A percentile compares a stretch with the other conserved stretches of the same genome.
phyloP scores from a whole-genome alignment of 2,888 invertebrate genomes.

The Habrosyne pyritoides region DNA sequence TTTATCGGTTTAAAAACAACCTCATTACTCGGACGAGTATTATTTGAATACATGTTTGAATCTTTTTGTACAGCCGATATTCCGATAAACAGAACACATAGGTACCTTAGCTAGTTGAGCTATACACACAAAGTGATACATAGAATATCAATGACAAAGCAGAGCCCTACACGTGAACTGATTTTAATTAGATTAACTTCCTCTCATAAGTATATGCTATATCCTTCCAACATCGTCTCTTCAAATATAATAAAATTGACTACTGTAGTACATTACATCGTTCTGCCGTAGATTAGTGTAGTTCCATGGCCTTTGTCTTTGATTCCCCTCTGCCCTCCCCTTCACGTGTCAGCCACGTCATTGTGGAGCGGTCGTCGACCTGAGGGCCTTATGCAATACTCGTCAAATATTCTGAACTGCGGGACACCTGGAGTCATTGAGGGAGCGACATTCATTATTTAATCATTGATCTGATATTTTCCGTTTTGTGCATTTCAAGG shows the following conservation, averaged over 20 bases:
- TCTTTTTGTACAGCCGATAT: no score
- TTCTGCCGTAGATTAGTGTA: background rate
- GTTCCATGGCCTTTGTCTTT: slow-evolving; percentile 50
- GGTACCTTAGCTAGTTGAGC: slow-evolving; percentile 6
- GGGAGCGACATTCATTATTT: slow-evolving; percentile 44
- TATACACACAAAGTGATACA: slow-evolving; percentile 17
- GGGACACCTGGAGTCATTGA: slow-evolving; percentile 58
- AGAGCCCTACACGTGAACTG: slow-evolving; percentile 41
- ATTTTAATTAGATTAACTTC: slow-evolving; percentile 26
- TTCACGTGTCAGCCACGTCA: slow-evolving; percentile 41
- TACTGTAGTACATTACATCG: background rate
- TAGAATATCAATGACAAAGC: slow-evolving; percentile 32
- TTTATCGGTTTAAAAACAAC: no score
- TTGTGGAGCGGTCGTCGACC: slow-evolving; percentile 67
- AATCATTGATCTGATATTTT: slow-evolving; percentile 38
- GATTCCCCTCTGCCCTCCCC: slow-evolving; percentile 37
- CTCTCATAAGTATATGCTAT: background rate
- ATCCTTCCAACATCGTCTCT: background rate
- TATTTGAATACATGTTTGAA: no score
- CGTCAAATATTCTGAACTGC: slow-evolving; percentile 36
- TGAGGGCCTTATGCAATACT: slow-evolving; percentile 52
- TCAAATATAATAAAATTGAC: background rate
- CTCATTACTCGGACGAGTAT: no score
- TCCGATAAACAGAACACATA: background rate
- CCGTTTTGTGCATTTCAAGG: background rate